A percentile compares a stretch with the other conserved stretches of the same genome.
These are phyloP conservation scores for Campoplex capitator DNA, from an alignment of 2,888 invertebrate species.

Conservation along the genomic window DNA sequence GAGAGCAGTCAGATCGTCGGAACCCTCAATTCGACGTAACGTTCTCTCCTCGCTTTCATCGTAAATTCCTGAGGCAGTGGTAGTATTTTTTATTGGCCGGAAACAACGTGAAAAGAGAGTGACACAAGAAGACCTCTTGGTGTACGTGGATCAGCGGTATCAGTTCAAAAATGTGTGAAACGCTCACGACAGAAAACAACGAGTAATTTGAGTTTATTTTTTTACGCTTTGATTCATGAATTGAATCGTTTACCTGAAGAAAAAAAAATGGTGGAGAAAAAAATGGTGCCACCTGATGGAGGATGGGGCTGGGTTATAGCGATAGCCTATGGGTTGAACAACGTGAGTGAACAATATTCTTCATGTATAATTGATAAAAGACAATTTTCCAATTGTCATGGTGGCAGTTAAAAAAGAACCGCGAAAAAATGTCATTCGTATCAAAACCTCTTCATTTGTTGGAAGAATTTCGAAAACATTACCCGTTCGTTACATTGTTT, in stretches of 20 bases:
- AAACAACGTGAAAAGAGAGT: constrained; percentile 52
- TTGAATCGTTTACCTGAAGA: constrained; percentile 3
- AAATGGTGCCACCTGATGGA: constrained; percentile 87
- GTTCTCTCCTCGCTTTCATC: constrained; percentile 52
- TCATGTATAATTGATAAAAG: neutral
- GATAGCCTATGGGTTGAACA: constrained; percentile 87
- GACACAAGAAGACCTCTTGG: neutral
- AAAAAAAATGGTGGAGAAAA: constrained; percentile 59
- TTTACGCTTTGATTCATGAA: neutral
- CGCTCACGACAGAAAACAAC: constrained; percentile 12
- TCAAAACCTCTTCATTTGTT: neutral
- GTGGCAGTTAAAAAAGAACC: neutral
- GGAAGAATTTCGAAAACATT: neutral
- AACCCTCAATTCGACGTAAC: constrained; percentile 50
- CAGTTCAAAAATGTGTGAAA: constrained; percentile 38
- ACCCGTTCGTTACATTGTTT: no score
- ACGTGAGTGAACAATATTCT: constrained; percentile 85
- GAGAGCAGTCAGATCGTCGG: constrained; percentile 53
- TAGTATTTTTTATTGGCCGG: constrained; percentile 68
- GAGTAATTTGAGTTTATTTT: neutral
- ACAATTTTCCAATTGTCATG: neutral
- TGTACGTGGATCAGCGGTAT: constrained; percentile 1
- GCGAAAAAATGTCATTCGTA: neutral
- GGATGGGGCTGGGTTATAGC: constrained; percentile 89
- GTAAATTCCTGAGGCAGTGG: constrained; percentile 51